Evolutionary conservation across 2,113 vertebrate species (phyloP).

Genomic region (Gnathonemus longibarbis): DNA sequence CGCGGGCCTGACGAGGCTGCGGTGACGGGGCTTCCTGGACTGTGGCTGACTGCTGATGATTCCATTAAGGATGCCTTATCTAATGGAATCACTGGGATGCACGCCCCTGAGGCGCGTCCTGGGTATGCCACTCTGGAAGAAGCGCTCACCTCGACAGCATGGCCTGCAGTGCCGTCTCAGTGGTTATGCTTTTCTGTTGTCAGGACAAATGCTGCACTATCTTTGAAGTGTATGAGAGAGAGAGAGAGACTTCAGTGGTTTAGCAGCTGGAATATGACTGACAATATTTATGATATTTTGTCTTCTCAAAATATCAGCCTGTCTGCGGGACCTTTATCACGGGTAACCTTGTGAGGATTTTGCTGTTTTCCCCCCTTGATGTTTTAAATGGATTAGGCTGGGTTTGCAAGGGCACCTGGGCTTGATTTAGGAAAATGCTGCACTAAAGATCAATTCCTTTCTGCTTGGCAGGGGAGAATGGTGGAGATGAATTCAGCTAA

Average conservation of each 20-base stretch:
- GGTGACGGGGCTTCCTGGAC: slow-evolving; percentile 20
- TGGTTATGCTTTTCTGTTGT: neutral
- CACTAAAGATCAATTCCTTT: neutral
- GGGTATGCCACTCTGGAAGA: neutral
- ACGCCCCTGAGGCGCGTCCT: neutral
- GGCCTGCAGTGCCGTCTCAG: neutral
- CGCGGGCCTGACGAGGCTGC: neutral
- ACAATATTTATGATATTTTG: neutral
- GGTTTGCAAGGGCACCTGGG: neutral
- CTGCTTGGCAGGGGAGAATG: neutral
- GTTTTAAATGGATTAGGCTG: neutral
- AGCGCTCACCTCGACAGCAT: neutral
- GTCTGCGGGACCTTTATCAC: neutral
- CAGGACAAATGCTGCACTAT: neutral
- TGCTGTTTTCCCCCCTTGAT: neutral
- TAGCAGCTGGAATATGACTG: neutral
- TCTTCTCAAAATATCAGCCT: neutral
- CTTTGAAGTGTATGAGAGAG: neutral
- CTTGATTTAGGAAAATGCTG: neutral
- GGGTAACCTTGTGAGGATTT: neutral
- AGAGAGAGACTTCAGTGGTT: neutral
- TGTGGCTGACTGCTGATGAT: slow-evolving; percentile 14
- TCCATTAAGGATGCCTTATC: slow-evolving; percentile 26
- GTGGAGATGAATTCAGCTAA: neutral
- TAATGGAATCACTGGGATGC: slow-evolving; percentile 7